A percentile compares a stretch with the other conserved stretches of the same genome.
Conservation (phyloP, 2,797 vertebrate species). For the Pagetopsis macropterus region DNA sequence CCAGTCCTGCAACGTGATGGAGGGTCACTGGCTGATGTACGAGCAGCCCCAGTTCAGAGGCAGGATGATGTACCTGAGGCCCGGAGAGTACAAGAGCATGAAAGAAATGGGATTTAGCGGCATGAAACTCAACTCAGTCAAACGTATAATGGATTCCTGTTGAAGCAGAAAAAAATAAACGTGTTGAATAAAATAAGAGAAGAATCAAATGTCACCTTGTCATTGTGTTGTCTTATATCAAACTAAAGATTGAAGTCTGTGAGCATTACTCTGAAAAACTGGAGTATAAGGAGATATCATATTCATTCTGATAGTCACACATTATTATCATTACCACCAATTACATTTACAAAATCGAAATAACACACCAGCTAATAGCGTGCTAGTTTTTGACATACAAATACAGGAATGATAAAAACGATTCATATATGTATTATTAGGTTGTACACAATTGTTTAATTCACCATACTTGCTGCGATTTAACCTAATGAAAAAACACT, state of each 20-base stretch:
- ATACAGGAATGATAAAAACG: neutral
- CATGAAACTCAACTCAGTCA: slow-evolving; percentile 68
- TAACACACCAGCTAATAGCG: neutral
- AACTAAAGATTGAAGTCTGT: neutral
- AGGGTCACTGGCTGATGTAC: slow-evolving; percentile 80
- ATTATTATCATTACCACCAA: neutral
- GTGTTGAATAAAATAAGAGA: slow-evolving; percentile 50
- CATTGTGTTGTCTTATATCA: neutral
- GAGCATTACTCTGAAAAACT: neutral
- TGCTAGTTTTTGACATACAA: neutral
- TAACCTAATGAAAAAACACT: neutral
- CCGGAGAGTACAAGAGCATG: slow-evolving; percentile 77
- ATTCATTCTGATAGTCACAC: neutral
- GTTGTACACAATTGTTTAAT: neutral
- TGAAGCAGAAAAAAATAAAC: slow-evolving; percentile 34
- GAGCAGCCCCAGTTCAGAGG: slow-evolving; percentile 73
- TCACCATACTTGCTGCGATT: neutral
- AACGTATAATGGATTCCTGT: slow-evolving; percentile 73
- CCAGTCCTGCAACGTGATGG: slow-evolving; percentile 76
- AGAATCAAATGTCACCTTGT: slow-evolving; percentile 19
- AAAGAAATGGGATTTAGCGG: slow-evolving; percentile 67
- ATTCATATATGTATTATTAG: neutral
- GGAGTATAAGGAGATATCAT: neutral
- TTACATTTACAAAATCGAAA: neutral
- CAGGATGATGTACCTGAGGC: slow-evolving; percentile 75